Base-by-base conservation (phyloP, 2,113 vertebrate genomes). In the Rhombomys opimus region DNA sequence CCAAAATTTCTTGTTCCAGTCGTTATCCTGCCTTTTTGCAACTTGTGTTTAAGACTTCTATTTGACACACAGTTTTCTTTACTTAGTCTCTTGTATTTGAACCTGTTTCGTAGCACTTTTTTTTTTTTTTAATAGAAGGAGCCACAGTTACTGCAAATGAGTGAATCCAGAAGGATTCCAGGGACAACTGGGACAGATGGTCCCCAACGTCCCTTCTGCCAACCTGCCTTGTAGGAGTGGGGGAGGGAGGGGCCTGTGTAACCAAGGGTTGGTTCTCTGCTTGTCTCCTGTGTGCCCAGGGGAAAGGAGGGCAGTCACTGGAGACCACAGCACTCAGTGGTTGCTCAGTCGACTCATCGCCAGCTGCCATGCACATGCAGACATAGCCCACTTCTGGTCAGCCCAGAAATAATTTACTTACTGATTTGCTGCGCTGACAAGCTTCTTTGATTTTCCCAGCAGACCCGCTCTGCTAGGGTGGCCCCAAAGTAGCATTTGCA, bases 101-200 rank as follows among this genome's bases (percentile, higher is more conserved):
- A 87, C 32, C 23, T 52, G 27, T 2, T 73, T 82, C 22, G 22
- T 35, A 11, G 73, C 8, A 46, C 87, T 87, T 2, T 80, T 65
- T 78, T 50, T 73, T 57, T 78, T 57, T 82, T 61, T 84, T 63
- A 67, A 72, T 23, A 35, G 93, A 94, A 93, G 75, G 77, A 90
- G 7, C 46, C 65, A 68, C 82, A 35, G 46, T 82, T 87, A 82
- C 25, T 10, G 35, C 54, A 73, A 59, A 68, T 25, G 46, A 73
- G 46, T 52, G 50, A 87, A 68, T 78, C 35, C 73, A 84, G 78
- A 91, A 92, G 15, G 81, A 38, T 32, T 90, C 61, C 89, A 25
- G 25, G 50, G 61, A 41, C 86, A 50, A 52, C 27, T 10, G 93
- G 50, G 72, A 96, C 94, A 94, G 95, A 95, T 81, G 92, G 92